Evolutionary conservation across 2,797 vertebrate genomes (phyloP).

Genomic region (Catharus ustulatus): DNA sequence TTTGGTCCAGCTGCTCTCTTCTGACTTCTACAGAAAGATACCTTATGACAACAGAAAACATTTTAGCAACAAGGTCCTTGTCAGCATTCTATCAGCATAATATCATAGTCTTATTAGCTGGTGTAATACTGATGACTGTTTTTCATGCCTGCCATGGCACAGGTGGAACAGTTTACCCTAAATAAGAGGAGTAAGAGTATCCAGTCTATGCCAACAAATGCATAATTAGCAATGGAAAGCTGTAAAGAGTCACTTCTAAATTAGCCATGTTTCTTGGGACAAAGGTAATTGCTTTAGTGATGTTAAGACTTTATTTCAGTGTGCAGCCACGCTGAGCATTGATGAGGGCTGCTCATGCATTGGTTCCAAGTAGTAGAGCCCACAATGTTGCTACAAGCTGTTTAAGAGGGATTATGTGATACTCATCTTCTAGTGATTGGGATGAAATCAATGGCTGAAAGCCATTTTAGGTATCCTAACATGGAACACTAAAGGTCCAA

Average conservation of each 20-base stretch:
- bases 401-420: constrained; percentile 7
- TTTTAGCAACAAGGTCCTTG: neutral
- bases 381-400: constrained; percentile 8
- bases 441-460: constrained; percentile 21
- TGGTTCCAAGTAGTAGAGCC: constrained; percentile 6
- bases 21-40: neutral
- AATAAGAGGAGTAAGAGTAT: neutral
- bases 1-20: neutral
- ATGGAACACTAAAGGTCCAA: neutral
- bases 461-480: neutral
- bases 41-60: neutral
- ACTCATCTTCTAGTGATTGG: neutral
- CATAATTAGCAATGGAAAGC: neutral
- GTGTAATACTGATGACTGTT: neutral
- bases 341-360: neutral
- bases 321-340: neutral
- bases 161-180: neutral
- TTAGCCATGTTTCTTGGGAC: neutral
- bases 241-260: neutral
- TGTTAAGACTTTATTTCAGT: constrained; percentile 1
- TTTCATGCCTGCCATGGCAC: neutral
- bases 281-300: constrained; percentile 23
- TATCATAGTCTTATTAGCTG: neutral
- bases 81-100: neutral
- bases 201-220: neutral